Base-by-base conservation (phyloP, 1,140 invertebrate species). In the Probaryconus sp. region DNA sequence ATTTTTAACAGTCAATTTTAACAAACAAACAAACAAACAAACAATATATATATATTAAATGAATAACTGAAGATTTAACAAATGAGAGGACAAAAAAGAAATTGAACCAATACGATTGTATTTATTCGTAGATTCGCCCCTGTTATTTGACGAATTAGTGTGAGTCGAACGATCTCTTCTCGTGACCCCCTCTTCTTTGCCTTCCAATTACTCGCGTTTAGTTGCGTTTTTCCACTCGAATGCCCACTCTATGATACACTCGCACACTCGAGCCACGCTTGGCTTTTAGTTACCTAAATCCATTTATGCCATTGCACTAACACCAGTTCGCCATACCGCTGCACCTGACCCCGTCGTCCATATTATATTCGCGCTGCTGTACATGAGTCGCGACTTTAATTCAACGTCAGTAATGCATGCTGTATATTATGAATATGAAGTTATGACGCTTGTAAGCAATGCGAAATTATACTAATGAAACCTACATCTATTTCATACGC, bases 141-240 rank as follows among this genome's bases (percentile, higher is more conserved):
- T 20, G 28, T 11, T n/a, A 45, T 71, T 76, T 71, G 72, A 47
- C 35, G 72, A 77, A 79, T 76, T 77, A 73, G 73, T 75, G 76
- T 45, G 64, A 78, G 70, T 70, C 61, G 67, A 77, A 69, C 61
- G 70, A 61, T 68, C 48, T 77, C 65, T 76, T 78, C 48, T 61
- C 30, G 53, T 53, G 35, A 35, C 50, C 63, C 61, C 65, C 76
- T 70, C 53, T n/a, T n/a, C n/a, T 79, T 69, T 71, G 56, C 72
- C 79, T 82, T 82, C 84, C 85, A 88, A 88, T 88, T 88, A 88
- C 85, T 87, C 83, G 81, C 81, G 79, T 87, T 87, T 86, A 87
- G 85, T 87, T 88, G 80, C 84, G 81, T 88, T 88, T 88, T 88
- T 88, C 83, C 84, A 81, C 81, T 79, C 82, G 83, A 87, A 85